These are phyloP conservation scores for Poecile montanus DNA, from an alignment of 2,797 vertebrate species.

Conservation along the genomic window DNA sequence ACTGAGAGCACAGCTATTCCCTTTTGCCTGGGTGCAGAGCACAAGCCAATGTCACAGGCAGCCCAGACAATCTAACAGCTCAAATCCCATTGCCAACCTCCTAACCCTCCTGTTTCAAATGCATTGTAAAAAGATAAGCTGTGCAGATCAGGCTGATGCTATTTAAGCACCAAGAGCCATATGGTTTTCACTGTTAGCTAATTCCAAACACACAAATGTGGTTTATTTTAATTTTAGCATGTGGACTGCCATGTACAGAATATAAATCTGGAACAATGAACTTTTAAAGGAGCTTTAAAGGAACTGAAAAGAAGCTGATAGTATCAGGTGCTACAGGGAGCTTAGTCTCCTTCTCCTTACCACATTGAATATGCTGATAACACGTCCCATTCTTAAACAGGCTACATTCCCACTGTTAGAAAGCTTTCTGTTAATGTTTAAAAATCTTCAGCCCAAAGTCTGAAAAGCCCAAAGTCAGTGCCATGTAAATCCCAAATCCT, in stretches of 20 bases:
- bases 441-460: neutral
- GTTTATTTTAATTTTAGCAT: neutral
- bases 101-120: neutral
- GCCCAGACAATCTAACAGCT: neutral
- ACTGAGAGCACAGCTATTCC: neutral
- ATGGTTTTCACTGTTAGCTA: neutral
- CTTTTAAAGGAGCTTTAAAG: neutral
- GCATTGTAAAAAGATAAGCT: neutral
- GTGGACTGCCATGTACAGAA: neutral
- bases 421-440: neutral
- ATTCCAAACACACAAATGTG: neutral
- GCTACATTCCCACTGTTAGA: neutral
- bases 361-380: neutral
- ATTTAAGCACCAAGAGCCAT: neutral
- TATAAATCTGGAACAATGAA: neutral
- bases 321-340: neutral
- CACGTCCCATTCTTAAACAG: neutral
- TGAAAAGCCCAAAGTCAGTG: neutral
- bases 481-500: conserved; percentile 6
- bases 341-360: neutral
- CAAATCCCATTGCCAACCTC: neutral
- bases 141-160: neutral
- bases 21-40: neutral
- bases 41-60: neutral
- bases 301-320: neutral